Conservation (phyloP, 2,888 invertebrate species). For the Caenorhabditis angaria region DNA sequence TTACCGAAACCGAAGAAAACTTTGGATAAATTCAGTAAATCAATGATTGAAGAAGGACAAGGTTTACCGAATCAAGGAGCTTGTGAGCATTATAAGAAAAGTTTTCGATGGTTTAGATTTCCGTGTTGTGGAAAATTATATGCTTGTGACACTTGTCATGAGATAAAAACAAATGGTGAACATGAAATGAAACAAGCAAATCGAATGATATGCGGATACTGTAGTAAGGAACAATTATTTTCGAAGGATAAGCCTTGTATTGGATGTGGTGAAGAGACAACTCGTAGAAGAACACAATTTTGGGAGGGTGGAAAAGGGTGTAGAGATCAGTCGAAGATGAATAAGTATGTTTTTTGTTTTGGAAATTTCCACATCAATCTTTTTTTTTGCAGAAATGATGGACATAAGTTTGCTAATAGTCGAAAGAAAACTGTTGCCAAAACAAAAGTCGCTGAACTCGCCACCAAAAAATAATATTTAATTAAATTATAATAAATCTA, state of each 20-base stretch:
- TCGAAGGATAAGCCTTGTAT: slow-evolving; percentile 33
- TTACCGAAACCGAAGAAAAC: slow-evolving; percentile 10
- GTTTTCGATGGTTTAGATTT: slow-evolving; percentile 22
- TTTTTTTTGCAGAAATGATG: slow-evolving; percentile 8
- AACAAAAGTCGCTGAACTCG: neutral
- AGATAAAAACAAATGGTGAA: slow-evolving; percentile 19
- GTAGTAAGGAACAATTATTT: slow-evolving; percentile 74
- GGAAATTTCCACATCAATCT: neutral
- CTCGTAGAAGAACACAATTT: slow-evolving; percentile 63
- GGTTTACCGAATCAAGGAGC: slow-evolving; percentile 72
- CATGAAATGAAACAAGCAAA: slow-evolving; percentile 69
- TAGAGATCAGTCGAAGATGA: slow-evolving; percentile 74
- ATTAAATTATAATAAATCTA: slow-evolving; percentile 1
- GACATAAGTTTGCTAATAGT: slow-evolving; percentile 10
- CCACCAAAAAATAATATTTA: slow-evolving; percentile 1
- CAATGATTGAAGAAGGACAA: slow-evolving; percentile 73
- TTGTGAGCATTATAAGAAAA: slow-evolving; percentile 21
- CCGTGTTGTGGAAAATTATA: slow-evolving; percentile 34
- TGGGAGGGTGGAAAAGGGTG: slow-evolving; percentile 76
- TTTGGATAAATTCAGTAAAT: slow-evolving; percentile 62
- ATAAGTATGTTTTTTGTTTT: slow-evolving; percentile 64
- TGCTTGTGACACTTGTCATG: slow-evolving; percentile 36
- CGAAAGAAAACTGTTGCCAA: slow-evolving; percentile 13
- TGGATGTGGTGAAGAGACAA: slow-evolving; percentile 32
- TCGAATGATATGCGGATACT: slow-evolving; percentile 75